Base-by-base conservation (phyloP, 2,113 vertebrate genomes). In the Rhea pennata region DNA sequence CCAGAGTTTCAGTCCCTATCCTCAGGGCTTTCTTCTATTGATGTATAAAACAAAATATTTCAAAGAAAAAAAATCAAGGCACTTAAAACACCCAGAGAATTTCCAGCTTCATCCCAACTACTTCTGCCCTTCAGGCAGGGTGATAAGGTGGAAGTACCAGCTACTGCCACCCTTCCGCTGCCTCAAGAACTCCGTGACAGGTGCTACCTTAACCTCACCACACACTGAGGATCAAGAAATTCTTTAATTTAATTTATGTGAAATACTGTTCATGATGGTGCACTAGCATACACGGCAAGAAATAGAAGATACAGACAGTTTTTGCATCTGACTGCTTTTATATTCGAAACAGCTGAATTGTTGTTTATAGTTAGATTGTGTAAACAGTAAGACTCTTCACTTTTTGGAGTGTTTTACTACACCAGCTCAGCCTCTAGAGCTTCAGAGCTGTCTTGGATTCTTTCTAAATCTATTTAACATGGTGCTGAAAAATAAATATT, bases 41-140 rank as follows among this genome's bases (percentile, higher is more conserved):
- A 94, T 93, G 90, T 92, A 84, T 90, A 81, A 95, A 93, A 75
- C 69, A 95, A 94, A 91, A 75, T 76, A 56, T 87, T 96, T 91
- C 62, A 76, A 72, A 92, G 8, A 82, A 88, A 92, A 71, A 90
- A 78, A 2, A 2, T 8, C 9, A 39, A 61, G 16, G 8, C 22
- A 64, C 54, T 78, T 65, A 44, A 90, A 96, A 81, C 26, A 93
- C 39, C 2, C 64, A 72, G 76, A 78, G 92, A 84, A 81, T 83
- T 85, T 91, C 73, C 54, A 58, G 67, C 53, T 91, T 85, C 44
- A 39, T 61, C 36, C 9, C 62, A 78, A 19, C 27, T 73, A 40
- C 36, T 91, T 84, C 61, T 90, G 59, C 31, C 70, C 51, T 90
- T 75, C 58, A 78, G 61, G 65, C 23, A 44, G 33, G 14, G 21